A percentile compares a stretch with the other conserved stretches of the same genome.
phyloP scores from a whole-genome alignment of 2,113 vertebrate species.

The Catharus bicknelli region DNA sequence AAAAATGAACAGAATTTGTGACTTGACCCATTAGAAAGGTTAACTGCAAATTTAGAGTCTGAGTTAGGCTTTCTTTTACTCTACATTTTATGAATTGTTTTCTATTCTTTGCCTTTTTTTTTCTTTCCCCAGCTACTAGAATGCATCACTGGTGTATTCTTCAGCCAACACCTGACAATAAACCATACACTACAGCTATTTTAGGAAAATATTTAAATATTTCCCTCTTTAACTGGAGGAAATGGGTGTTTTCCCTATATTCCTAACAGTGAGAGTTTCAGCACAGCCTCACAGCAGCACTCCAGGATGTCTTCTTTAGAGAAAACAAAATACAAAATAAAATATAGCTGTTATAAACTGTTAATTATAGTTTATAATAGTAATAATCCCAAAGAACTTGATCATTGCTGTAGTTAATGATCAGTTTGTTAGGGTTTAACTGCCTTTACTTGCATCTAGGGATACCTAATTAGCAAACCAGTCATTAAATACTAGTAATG shows the following conservation, averaged over 20 bases:
- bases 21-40: background rate
- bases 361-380: slow-evolving; percentile 70
- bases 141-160: background rate
- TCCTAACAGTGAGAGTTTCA: background rate
- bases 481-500: slow-evolving; percentile 73
- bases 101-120: background rate
- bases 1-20: background rate
- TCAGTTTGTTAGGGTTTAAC: slow-evolving; percentile 67
- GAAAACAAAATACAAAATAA: slow-evolving; percentile 59
- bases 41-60: background rate
- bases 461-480: slow-evolving; percentile 71
- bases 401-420: slow-evolving; percentile 74
- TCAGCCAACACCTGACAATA: background rate
- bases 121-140: no score
- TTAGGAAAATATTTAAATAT: background rate
- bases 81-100: rapidly evolving
- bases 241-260: background rate
- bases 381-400: slow-evolving; percentile 69
- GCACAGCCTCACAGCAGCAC: background rate
- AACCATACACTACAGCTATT: background rate
- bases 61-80: background rate
- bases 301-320: slow-evolving; percentile 15
- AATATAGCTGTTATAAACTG: slow-evolving; percentile 62
- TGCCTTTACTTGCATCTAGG: slow-evolving; percentile 63
- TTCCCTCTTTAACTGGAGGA: background rate